Conservation (phyloP, 2,888 invertebrate species). For the Altica lythri region DNA sequence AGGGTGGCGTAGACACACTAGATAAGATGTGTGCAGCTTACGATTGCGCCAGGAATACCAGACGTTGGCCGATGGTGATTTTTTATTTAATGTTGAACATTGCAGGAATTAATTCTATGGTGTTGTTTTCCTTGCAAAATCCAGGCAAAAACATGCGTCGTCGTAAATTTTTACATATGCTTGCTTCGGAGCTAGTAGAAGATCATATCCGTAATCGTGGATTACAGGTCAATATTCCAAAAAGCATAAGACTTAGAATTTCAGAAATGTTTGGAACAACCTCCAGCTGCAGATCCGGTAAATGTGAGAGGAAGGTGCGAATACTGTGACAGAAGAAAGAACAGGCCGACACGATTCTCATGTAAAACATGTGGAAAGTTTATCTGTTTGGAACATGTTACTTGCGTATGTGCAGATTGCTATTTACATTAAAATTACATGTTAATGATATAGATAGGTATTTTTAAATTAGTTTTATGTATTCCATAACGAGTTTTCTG, state of each 20-base stretch:
- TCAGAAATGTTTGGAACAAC: constrained; percentile 20
- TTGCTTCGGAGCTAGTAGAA: constrained; percentile 16
- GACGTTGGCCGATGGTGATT: constrained; percentile 17
- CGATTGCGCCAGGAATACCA: too few relatives aligned
- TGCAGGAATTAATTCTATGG: constrained; percentile 18
- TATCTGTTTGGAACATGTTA: constrained; percentile 22
- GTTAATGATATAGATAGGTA: too few relatives aligned
- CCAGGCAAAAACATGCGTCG: constrained; percentile 18
- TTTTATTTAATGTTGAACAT: constrained; percentile 16
- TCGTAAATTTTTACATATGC: constrained; percentile 21
- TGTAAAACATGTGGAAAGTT: constrained; percentile 21
- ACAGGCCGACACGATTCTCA: constrained; percentile 20
- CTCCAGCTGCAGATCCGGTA: constrained; percentile 10
- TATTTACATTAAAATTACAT: constrained; percentile 14
- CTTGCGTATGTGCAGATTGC: constrained; percentile 11
- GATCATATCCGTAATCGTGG: constrained; percentile 10
- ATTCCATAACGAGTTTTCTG: too few relatives aligned
- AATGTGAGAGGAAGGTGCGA: constrained; percentile 17
- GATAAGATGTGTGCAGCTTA: too few relatives aligned
- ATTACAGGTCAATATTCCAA: constrained; percentile 16
- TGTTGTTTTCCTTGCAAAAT: constrained; percentile 13
- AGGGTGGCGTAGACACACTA: constrained; percentile 4
- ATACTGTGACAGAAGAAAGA: constrained; percentile 23
- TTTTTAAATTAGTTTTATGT: too few relatives aligned
- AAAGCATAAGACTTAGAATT: constrained; percentile 13